Conservation (phyloP, 2,113 vertebrate species). For the Phocoena phocoena region DNA sequence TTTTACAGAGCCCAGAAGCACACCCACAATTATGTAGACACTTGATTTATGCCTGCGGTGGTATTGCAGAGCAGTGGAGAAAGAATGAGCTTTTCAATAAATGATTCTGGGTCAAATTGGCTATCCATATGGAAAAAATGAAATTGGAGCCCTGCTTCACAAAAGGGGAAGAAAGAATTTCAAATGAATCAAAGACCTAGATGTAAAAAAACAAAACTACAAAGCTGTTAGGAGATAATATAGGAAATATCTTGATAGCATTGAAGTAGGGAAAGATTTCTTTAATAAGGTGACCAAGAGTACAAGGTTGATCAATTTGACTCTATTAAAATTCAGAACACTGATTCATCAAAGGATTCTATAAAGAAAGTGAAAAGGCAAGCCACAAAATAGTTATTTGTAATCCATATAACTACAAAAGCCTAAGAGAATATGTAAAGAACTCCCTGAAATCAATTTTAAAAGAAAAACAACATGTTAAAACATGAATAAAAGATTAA, state of each 20-base stretch:
- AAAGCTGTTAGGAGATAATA: conserved; percentile 10
- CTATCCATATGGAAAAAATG: conserved; percentile 49
- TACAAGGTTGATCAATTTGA: not conserved
- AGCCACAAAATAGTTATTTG: not conserved
- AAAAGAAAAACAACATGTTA: conserved; percentile 29
- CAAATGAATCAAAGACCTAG: conserved; percentile 28
- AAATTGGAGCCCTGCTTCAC: conserved; percentile 22
- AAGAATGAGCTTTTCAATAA: conserved; percentile 62
- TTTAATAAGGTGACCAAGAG: conserved; percentile 31
- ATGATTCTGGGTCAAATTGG: conserved; percentile 55
- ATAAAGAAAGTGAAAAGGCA: not conserved
- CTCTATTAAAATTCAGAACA: conserved; percentile 25
- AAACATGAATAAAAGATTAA: not conserved
- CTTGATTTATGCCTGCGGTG: conserved; percentile 64
- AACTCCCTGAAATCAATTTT: not conserved
- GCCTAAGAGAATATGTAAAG: conserved; percentile 1
- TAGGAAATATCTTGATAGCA: not conserved
- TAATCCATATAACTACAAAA: not conserved
- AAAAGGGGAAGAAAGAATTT: not conserved
- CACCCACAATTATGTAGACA: conserved; percentile 17
- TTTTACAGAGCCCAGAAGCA: conserved; percentile 42
- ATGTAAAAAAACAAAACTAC: not conserved
- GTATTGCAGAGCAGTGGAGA: conserved; percentile 39
- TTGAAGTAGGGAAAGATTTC: not conserved
- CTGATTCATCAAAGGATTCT: not conserved